Base-by-base conservation (phyloP, 2,888 invertebrate species). In the Drosophila robusta region DNA sequence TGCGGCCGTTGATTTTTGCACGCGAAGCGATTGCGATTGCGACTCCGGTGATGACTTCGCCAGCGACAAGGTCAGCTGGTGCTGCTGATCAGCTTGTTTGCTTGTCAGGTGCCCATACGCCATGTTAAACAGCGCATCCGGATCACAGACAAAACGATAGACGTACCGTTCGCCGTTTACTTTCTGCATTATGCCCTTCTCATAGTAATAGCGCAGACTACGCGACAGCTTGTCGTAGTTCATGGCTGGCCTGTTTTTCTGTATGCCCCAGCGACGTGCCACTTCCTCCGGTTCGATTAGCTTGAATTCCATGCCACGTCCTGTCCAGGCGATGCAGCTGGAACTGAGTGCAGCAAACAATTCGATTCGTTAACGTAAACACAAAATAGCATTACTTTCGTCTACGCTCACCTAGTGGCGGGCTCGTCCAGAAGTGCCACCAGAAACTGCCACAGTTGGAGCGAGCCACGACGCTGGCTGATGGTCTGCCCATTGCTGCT, bases 151-250 rank as follows among this genome's bases (percentile, higher is more conserved):
- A 91, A 98, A 98, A 91, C 98, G 97, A 93, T 98, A 98, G 11
- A 98, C 98, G 93, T 98, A 98, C 86, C 98, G 95, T 91, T 98
- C 98, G 0, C 98, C 98, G 60, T 97, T 97, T 0, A 98, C 98
- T 92, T 98, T 98, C 93, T 98, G 98, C 98, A 98, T 98, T 89
- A 98, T 98, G n/a, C 98, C 98, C 91, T 98, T 98, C 92, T 98
- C 98, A 91, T 98, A 98, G 91, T 98, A 98, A 89, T 98, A 98
- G n/a, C 98, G 94, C 41, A 98, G 93, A 0, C 98, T 98, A 7
- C 98, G 94, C 39, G 98, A 98, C 49, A 98, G 93, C 92, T 98
- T 98, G 92, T 98, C 98, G 91, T 98, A 98, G 93, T 98, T 98
- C 98, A 98, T 98, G 0, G 98, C 98, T 0, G 98, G 98, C 0